Evolutionary conservation across 2,797 vertebrate genomes (phyloP).

Genomic region (Eulemur coronatus): DNA sequence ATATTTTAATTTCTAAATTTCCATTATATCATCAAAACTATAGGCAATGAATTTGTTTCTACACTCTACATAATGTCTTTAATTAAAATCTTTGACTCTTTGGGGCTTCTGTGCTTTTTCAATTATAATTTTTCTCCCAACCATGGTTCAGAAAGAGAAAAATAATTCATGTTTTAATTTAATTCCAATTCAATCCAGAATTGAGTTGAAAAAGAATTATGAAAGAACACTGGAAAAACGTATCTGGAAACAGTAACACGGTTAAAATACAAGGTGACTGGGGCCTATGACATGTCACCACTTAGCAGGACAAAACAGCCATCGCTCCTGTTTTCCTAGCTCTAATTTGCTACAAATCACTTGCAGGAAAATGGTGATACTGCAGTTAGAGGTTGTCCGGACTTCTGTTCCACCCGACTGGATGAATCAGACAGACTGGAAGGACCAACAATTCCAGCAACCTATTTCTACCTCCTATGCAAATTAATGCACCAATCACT

Average conservation of each 20-base stretch:
- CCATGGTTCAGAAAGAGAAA: background rate
- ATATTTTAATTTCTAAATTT: slow-evolving; percentile 67
- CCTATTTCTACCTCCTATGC: slow-evolving; percentile 61
- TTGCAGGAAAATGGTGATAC: background rate
- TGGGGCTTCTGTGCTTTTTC: background rate
- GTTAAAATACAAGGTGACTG: background rate
- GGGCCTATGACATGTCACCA: background rate
- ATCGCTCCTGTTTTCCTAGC: background rate
- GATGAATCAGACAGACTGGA: background rate
- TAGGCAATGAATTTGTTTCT: background rate
- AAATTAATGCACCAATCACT: slow-evolving; percentile 77
- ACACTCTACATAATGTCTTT: background rate
- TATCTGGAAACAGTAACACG: background rate
- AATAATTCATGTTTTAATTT: background rate
- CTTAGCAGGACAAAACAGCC: background rate
- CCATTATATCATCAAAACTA: background rate
- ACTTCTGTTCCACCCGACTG: background rate
- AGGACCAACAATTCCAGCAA: slow-evolving; percentile 2
- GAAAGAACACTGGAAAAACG: background rate
- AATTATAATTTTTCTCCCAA: background rate
- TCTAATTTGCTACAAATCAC: background rate
- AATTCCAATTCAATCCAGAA: background rate
- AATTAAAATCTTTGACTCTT: background rate
- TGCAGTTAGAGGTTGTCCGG: background rate
- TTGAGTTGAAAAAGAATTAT: background rate